Base-by-base conservation (phyloP, 92 coral and sea anemone species). In the Parazoanthus darwini region DNA sequence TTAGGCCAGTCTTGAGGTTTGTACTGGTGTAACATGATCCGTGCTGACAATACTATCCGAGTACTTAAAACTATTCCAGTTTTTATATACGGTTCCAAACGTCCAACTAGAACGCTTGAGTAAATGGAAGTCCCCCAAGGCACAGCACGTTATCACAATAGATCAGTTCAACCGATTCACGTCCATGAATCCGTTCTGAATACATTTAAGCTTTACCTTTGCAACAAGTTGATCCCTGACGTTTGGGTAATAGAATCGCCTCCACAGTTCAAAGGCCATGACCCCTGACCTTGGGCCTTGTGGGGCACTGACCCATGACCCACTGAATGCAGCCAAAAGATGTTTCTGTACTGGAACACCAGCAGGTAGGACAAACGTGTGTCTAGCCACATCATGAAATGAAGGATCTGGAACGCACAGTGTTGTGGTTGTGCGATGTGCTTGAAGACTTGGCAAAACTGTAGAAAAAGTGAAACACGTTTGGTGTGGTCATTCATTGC, bases 161-260 rank as follows among this genome's bases (percentile, higher is more conserved):
- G 38, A 38, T 29, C 38, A 23, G 14, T 54, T 63, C n/a, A 63
- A 63, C 26, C 8, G 70, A 63, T 63, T 8, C 70, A 20, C 22
- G 72, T 26, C 36, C 18, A 16, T 6, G 3, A 46, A 50, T 36
- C 22, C 16, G 29, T 29, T 83, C 36, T 42, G 22, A 83, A 83
- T 26, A 16, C 66, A 20, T 25, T 43, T 43, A 35, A 43, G 4
- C 78, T 38, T 33, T 85, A 97, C 99, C 99, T 97, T 97, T 48
- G 97, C 99, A 78, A 97, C 97, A 78, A 97, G 95, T 58, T 97
- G 99, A 88, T 97, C 99, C 77, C 99, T 94, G 82, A 93, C 92
- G 68, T 97, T 97, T 50, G 99, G 99, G 80, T 97, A 97, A 85
- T 97, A 97, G 89, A 90, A 96, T 86, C 99, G 73, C 86, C 96